phyloP scores from a whole-genome alignment of 2,888 invertebrate genomes.

The Stenodema calcarata region DNA sequence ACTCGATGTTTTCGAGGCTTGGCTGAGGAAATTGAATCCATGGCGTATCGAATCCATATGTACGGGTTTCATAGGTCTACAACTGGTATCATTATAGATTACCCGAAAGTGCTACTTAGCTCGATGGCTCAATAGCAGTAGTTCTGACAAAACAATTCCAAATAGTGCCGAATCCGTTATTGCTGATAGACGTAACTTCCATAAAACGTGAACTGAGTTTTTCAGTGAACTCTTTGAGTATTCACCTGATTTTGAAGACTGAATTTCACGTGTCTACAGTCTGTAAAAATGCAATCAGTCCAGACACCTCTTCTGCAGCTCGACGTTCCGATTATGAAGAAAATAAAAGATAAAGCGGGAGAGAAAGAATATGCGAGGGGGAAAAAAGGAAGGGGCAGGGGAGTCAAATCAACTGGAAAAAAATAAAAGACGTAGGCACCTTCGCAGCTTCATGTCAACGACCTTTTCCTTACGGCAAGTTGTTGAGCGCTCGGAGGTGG shows the following conservation, averaged over 20 bases:
- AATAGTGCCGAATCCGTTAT: no score
- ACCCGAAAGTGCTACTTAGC: no score
- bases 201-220: no score
- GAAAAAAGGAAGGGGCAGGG: not conserved
- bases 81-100: no score
- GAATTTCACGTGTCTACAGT: not conserved
- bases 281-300: not conserved
- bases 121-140: no score
- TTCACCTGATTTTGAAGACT: not conserved
- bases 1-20: not conserved
- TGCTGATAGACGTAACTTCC: no score
- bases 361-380: not conserved
- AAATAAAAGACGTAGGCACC: not conserved
- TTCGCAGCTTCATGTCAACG: not conserved
- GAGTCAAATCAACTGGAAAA: conserved; percentile 2
- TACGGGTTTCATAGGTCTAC: no score
- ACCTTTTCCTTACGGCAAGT: not conserved
- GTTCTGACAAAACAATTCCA: no score
- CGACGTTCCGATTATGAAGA: not conserved
- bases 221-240: no score
- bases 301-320: not conserved
- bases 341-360: not conserved
- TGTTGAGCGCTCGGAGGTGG: not conserved
- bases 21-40: not conserved
- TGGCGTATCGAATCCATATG: not conserved